These are phyloP conservation scores for Centropyge bicolor DNA, from an alignment of 2,797 vertebrate species.

Conservation along the genomic window DNA sequence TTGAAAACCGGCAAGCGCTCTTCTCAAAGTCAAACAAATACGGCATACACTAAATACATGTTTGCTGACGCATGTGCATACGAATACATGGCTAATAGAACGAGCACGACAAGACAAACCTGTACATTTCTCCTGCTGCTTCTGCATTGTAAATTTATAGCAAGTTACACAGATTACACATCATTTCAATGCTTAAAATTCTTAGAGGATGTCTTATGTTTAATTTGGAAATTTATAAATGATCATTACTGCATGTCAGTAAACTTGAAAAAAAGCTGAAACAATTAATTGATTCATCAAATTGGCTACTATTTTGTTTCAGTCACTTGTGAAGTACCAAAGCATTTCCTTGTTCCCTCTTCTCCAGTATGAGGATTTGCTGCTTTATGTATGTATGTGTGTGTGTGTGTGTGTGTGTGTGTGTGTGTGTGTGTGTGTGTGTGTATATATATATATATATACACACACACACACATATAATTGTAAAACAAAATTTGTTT, in stretches of 20 bases:
- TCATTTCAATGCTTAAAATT: constrained; percentile 1
- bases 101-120: neutral
- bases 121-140: neutral
- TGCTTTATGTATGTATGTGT: too few species aligned
- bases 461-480: too few species aligned
- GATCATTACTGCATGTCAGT: neutral
- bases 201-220: neutral
- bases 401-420: too few species aligned
- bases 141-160: neutral
- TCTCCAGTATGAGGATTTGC: neutral
- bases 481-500: too few species aligned
- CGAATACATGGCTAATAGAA: constrained; percentile 9
- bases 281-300: neutral
- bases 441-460: too few species aligned
- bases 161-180: neutral
- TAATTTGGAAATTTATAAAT: neutral
- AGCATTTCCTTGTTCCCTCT: neutral
- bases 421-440: too few species aligned
- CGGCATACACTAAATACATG: constrained; percentile 22
- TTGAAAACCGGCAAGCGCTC: constrained; percentile 44
- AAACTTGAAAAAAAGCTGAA: neutral
- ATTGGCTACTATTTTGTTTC: neutral
- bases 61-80: constrained; percentile 18
- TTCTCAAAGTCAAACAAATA: constrained; percentile 57
- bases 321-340: too few species aligned